Evolutionary conservation across 2,113 vertebrate genomes (phyloP).

Genomic region (Lanius ludovicianus): DNA sequence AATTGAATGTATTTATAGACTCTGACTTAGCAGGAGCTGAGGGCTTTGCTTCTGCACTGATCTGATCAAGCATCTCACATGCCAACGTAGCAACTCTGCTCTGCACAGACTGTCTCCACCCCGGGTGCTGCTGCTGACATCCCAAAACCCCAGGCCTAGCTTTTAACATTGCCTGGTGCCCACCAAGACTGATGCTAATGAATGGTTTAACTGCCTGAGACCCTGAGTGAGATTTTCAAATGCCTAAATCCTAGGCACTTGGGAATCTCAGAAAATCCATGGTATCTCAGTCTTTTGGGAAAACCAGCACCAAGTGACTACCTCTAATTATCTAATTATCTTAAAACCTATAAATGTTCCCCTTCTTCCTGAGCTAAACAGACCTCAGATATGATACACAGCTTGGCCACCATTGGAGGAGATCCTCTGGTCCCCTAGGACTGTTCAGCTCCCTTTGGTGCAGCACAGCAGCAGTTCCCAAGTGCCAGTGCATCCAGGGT

Average conservation of each 20-base stretch:
- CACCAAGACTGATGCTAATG: background rate
- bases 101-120: background rate
- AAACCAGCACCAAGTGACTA: background rate
- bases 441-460: no score
- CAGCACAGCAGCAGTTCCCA: background rate
- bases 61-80: background rate
- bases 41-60: background rate
- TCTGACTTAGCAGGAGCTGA: background rate
- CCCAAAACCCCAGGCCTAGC: background rate
- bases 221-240: background rate
- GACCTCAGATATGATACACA: background rate
- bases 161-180: background rate
- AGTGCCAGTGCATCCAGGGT: background rate
- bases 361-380: background rate
- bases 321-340: background rate
- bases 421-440: background rate
- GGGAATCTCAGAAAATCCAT: background rate
- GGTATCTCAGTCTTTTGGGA: background rate
- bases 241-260: background rate
- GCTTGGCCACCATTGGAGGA: background rate
- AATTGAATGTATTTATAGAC: background rate
- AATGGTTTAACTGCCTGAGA: background rate
- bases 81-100: rapidly evolving
- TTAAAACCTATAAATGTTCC: background rate
- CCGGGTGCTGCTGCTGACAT: background rate